phyloP scores from a whole-genome alignment of 1,140 invertebrate species.

The Drosophila littoralis region DNA sequence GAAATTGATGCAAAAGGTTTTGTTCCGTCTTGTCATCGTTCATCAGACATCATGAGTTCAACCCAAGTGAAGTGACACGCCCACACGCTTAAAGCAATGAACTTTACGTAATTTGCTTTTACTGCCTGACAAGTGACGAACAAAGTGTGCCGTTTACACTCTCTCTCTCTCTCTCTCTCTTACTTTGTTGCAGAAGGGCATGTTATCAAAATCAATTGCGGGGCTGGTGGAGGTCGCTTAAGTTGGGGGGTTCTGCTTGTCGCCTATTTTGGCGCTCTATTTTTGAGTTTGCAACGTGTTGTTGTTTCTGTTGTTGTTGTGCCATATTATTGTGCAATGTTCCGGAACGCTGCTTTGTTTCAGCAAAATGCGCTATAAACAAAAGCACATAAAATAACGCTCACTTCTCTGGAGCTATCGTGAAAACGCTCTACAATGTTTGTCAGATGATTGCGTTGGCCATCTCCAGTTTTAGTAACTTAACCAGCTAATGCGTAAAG shows the following conservation, averaged over 20 bases:
- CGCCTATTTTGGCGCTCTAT: slow-evolving; percentile 77
- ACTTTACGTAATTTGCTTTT: slow-evolving; percentile 82
- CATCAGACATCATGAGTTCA: slow-evolving; percentile 38
- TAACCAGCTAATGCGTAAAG: not conserved
- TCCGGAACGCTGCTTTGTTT: slow-evolving; percentile 79
- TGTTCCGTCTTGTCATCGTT: slow-evolving; percentile 29
- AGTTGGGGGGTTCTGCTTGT: slow-evolving; percentile 40
- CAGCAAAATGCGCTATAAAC: slow-evolving; percentile 77
- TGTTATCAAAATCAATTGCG: slow-evolving; percentile 78
- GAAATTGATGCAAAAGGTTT: slow-evolving; percentile 61
- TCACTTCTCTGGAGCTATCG: slow-evolving; percentile 24
- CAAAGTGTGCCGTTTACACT: slow-evolving; percentile 68
- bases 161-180: not conserved
- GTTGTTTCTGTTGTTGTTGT: slow-evolving; percentile 41
- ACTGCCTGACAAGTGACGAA: slow-evolving; percentile 77
- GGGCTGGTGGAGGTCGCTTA: slow-evolving; percentile 7
- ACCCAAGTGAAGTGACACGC: slow-evolving; percentile 16
- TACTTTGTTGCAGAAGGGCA: slow-evolving; percentile 5
- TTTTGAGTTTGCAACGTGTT: slow-evolving; percentile 62
- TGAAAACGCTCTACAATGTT: slow-evolving; percentile 59
- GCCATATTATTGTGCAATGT: slow-evolving; percentile 76
- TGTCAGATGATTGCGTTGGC: slow-evolving; percentile 64
- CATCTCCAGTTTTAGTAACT: slow-evolving; percentile 44
- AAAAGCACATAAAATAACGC: slow-evolving; percentile 52
- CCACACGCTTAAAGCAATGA: slow-evolving; percentile 77